Conservation (phyloP, 1,140 invertebrate genomes). For the Trinorchestia longiramus region DNA sequence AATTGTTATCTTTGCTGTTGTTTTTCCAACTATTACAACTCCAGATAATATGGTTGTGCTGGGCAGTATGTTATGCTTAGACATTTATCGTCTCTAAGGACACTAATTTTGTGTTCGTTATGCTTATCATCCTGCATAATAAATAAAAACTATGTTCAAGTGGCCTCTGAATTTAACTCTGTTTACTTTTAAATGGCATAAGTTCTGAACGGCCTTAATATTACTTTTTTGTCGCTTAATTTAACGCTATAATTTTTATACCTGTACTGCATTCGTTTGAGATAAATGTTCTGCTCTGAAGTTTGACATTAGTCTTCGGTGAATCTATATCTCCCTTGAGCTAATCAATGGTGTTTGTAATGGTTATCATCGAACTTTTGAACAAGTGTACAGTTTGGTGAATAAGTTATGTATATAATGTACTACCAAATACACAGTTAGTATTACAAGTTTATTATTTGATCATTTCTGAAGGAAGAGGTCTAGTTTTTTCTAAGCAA, state of each 20-base stretch:
- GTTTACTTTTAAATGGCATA: background rate
- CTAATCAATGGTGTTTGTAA: background rate
- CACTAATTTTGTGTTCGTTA: background rate
- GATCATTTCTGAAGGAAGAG: background rate
- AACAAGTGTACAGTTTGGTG: constrained; percentile 47
- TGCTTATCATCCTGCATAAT: background rate
- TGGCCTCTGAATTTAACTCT: background rate
- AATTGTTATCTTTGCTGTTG: background rate
- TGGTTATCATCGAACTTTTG: constrained; percentile 36
- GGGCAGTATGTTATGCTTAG: background rate
- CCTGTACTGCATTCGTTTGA: background rate
- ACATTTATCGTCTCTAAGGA: background rate
- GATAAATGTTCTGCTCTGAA: background rate
- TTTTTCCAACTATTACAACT: background rate
- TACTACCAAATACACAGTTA: constrained; percentile 32
- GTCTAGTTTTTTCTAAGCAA: background rate
- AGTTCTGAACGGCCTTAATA: background rate
- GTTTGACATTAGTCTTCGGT: background rate
- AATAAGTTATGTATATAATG: constrained; percentile 32
- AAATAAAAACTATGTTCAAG: background rate
- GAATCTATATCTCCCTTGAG: background rate
- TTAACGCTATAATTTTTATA: background rate
- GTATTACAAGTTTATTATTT: background rate
- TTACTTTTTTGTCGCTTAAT: background rate
- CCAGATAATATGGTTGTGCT: background rate